Evolutionary conservation across 2,797 vertebrate species (phyloP).

Genomic region (Pseudochirops corinnae): DNA sequence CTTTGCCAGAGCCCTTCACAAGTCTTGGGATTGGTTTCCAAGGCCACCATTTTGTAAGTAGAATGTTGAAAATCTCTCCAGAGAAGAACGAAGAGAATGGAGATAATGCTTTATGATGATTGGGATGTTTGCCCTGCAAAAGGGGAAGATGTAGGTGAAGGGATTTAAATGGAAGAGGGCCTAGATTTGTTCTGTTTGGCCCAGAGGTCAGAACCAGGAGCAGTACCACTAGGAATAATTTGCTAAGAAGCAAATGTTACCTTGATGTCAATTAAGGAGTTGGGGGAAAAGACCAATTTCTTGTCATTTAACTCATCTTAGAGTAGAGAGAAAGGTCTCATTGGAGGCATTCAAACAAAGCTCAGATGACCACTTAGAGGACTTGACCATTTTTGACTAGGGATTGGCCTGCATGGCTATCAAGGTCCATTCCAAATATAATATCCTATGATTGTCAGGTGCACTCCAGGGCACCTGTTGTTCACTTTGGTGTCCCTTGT

Average conservation of each 20-base stretch:
- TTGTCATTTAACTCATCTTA: background rate
- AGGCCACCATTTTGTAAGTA: background rate
- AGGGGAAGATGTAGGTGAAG: background rate
- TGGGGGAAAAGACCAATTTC: background rate
- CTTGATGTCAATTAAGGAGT: background rate
- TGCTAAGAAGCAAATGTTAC: background rate
- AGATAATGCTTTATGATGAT: background rate
- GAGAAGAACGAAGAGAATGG: background rate
- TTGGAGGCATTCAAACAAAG: background rate
- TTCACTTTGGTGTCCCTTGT: background rate
- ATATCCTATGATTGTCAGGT: background rate
- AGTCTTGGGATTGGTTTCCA: background rate
- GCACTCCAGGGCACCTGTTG: background rate
- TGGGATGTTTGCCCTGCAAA: background rate
- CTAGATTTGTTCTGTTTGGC: background rate
- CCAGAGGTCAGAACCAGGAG: background rate
- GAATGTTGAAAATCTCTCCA: background rate
- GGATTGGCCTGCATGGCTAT: background rate
- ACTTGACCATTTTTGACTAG: background rate
- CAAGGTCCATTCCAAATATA: background rate
- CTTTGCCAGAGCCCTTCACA: background rate
- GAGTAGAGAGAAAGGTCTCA: background rate
- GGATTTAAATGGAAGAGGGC: background rate
- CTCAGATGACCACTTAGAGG: background rate
- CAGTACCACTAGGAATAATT: background rate